Base-by-base conservation (phyloP, 2,888 invertebrate genomes). In the Nomada goodeniana region DNA sequence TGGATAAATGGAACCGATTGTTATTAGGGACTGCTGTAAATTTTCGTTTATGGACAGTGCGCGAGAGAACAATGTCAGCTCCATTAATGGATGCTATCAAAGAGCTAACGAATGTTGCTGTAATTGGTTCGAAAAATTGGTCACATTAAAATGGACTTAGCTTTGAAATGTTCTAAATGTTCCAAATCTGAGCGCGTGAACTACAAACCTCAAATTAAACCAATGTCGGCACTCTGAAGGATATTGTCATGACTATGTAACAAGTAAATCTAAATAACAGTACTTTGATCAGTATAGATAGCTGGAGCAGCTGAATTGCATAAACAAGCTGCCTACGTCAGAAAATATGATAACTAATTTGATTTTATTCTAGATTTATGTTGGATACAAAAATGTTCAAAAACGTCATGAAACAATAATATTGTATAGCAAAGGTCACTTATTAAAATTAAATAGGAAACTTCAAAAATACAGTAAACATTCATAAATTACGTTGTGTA, bases 61-160 rank as follows among this genome's bases (percentile, higher is more conserved):
- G 29, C 47, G 29, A 44, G 69, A 57, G 57, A 69, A 44, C 57
- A 26, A 42, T 57, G 69, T 69, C 26, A 26, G n/a, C 44, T 57
- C 44, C 69, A 59, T 18, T 69, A 69, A 69, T 69, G 69, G 69
- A 69, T 57, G 57, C 57, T 69, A 59, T 59, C 57, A 69, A 69
- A 59, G 57, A 57, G 18, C 57, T 69, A 42, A 57, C 20, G 42
- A 26, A 59, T 29, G 69, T 69, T 69, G 57, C 57, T 57, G 26
- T 69, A 69, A 69, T 69, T 69, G 57, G 23, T 18, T 57, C 44
- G 44, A 69, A 57, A 44, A 42, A 59, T 59, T 55, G 69, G 57
- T 69, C 44, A 13, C 26, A 57, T 44, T 57, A 70, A 29, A 59
- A 29, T 52, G n/a, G 13, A n/a, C 29, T 36, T 52, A n/a, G 29